Evolutionary conservation across 2,888 invertebrate species (phyloP), one percentile per base, ranked within the genome.

Genomic region (Polymixis flavicincta): DNA sequence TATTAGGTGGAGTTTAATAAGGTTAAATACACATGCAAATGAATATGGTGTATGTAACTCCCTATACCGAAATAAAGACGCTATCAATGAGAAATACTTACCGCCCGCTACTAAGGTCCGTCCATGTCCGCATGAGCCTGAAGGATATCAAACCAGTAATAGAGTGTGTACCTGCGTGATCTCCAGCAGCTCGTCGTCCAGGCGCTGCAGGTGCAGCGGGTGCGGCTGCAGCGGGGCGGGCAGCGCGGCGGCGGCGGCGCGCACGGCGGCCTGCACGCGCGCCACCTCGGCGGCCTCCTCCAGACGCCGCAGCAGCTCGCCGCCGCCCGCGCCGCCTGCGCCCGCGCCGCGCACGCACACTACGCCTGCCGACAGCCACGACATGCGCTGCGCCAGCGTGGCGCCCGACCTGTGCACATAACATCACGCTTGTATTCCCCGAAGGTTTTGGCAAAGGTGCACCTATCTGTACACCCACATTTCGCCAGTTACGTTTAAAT

Each of bases 261-360:
- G 96, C 82, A 99, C 97, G 19, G 97, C 97, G 87, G 98, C 98
- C 92, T 98, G 99, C 78, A 99, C 98, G 87, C 98, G 97, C 32
- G 98, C 98, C 82, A 99, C 99, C 96, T 99, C 99, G 92, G 98
- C 97, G 93, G 98, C 99, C 94, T 99, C 99, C 94, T 99, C 99
- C 69, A 99, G 95, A 90, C 99, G 98, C 86, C 98, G 98, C 74
- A 99, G 96, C 90, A 99, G 79, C 95, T 96, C 86, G 98, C 98
- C 90, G 97, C 97, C 89, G 97, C 97, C 90, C 80, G 89, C 91
- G 87, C 88, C 63, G 97, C 97, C 98, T 50, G 89, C 94, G 64
- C 94, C 97, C 87, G 98, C 98, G 88, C 99, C 99, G 76, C 99
- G 97, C 97, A 99, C 98, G 93, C 99, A 99, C 97, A 99, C 98